These are phyloP conservation scores for Carassius carassius DNA, from an alignment of 2,113 vertebrate genomes.

Conservation along the genomic window DNA sequence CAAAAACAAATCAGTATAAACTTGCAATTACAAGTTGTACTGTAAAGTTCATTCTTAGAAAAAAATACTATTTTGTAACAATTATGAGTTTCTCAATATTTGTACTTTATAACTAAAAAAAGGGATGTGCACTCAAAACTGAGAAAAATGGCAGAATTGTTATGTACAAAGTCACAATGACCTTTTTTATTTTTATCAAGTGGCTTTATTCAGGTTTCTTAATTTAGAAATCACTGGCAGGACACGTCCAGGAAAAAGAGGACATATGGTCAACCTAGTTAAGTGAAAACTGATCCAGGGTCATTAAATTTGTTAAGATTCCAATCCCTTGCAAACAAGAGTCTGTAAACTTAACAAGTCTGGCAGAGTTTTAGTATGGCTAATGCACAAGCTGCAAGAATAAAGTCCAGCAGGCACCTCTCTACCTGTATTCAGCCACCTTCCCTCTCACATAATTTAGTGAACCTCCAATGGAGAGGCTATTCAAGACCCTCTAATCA, in stretches of 20 bases:
- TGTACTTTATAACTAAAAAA: no score
- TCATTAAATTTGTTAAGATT: not conserved
- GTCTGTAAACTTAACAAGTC: slow-evolving; percentile 8
- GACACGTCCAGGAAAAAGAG: not conserved
- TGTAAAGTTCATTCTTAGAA: no score
- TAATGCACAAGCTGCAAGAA: slow-evolving; percentile 22
- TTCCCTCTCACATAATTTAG: slow-evolving; percentile 56
- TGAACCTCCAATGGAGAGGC: slow-evolving; percentile 70
- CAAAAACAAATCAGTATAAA: no score
- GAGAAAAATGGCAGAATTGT: no score
- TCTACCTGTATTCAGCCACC: slow-evolving; percentile 32
- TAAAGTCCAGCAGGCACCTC: slow-evolving; percentile 23
- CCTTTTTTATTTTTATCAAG: no score
- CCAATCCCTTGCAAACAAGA: not conserved
- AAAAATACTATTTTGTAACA: no score
- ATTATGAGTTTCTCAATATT: no score
- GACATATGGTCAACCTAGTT: not conserved
- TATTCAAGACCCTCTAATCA: slow-evolving; percentile 71
- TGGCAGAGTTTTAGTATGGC: not conserved
- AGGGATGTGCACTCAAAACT: not conserved
- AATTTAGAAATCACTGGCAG: not conserved
- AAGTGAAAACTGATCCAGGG: not conserved
- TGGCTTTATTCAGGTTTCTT: no score
- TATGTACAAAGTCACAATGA: no score
- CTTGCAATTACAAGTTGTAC: no score